These are phyloP conservation scores for Saccostrea glomerata DNA, from an alignment of 1,140 invertebrate species.

Conservation along the genomic window DNA sequence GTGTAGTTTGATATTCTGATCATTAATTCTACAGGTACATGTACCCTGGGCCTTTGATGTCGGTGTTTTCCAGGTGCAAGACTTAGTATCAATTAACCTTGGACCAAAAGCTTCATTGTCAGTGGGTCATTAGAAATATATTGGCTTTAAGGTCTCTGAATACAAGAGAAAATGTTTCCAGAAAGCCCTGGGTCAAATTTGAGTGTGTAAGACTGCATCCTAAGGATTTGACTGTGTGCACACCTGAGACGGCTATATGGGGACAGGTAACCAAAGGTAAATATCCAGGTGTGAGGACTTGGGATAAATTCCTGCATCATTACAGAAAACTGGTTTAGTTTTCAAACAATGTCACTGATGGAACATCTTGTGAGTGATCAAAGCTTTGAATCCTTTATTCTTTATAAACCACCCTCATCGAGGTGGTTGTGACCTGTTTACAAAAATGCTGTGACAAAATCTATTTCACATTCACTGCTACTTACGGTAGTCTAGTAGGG, in stretches of 20 bases:
- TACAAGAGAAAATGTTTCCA: background rate
- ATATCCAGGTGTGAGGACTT: conserved; percentile 25
- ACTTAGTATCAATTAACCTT: conserved; percentile 19
- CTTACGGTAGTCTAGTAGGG: conserved; percentile 60
- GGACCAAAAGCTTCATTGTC: background rate
- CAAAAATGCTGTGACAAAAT: background rate
- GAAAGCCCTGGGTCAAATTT: background rate
- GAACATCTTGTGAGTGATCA: background rate
- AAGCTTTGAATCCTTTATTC: background rate
- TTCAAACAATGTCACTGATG: background rate
- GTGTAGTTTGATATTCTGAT: conserved; percentile 17
- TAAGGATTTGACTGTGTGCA: background rate
- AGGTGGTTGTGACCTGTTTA: background rate
- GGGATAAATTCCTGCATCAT: background rate
- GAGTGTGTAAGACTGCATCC: background rate
- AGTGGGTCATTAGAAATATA: background rate
- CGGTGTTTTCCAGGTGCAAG: conserved; percentile 1
- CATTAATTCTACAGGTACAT: conserved; percentile 15
- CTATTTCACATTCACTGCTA: background rate
- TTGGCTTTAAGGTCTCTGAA: background rate
- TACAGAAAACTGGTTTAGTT: background rate
- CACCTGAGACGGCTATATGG: background rate
- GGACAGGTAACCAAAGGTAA: background rate
- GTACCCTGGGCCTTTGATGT: background rate
- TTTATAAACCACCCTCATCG: background rate